Evolutionary conservation across 1,140 invertebrate genomes (phyloP), one percentile per base, ranked within the genome.

Genomic region (Caenorhabditis briggsae): DNA sequence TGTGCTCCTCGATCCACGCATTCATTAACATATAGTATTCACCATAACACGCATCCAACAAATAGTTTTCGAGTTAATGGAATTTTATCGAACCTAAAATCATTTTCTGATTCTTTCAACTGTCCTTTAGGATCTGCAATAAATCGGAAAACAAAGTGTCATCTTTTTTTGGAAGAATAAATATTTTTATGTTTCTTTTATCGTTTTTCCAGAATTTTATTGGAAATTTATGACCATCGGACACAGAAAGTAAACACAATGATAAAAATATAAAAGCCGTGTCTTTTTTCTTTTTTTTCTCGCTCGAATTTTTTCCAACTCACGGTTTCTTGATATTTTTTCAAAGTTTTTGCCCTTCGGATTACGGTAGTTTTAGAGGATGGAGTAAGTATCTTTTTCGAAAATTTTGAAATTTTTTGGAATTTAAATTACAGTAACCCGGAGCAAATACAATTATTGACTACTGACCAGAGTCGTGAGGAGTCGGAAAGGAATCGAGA

Each of bases 381-480:
- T 58, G 18, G n/a, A 20, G 56, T n/a, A 8, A 58, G 56, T 20
- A 33, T 2, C 3, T 33, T 33, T 53, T 53, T 53, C 0, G 50
- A 11, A 53, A 53, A 53, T 6, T 53, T 53, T 53, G 0, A 53
- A 53, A 53, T 53, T 53, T 14, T 14, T 53, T 53, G 50, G 2
- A 53, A 53, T 14, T 9, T 6, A 0, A 53, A 9, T 74, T 74
- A 74, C 41, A 74, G 65, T 74, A 74, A 74, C 46, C 65, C 50
- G 50, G 50, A 53, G 11, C 50, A 53, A 11, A 74, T 74, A 6
- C 41, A 74, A 46, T n/a, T 48, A 9, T 5, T 74, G 9, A 65
- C 61, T 3, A 65, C 61, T 9, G 43, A 74, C 18, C 65, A 74
- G 18, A 74, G 65, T n/a, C 33, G 41, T 6, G 65, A 74, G 41